Conservation (phyloP, 2,113 vertebrate species). For the Ondatra zibethicus region DNA sequence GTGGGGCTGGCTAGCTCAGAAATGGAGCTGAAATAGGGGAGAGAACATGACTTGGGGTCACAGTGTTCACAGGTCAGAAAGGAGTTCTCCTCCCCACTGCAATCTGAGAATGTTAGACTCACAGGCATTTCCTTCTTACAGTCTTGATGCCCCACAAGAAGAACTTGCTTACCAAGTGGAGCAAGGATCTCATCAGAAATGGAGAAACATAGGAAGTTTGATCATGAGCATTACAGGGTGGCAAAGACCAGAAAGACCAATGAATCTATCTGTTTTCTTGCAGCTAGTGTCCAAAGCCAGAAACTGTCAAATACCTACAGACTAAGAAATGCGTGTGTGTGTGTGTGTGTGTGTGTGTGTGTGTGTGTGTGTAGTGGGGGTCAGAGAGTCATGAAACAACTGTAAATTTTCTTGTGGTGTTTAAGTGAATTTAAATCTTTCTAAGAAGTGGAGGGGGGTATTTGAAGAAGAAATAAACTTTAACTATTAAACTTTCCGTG, state of each 20-base stretch:
- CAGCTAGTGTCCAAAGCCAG: background rate
- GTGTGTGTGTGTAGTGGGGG: background rate
- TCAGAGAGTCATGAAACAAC: background rate
- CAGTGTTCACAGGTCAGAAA: background rate
- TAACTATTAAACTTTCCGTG: slow-evolving; percentile 32
- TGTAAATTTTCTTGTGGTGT: background rate
- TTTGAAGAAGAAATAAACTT: background rate
- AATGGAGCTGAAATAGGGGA: background rate
- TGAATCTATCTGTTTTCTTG: background rate
- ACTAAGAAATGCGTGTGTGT: background rate
- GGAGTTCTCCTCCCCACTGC: too few relatives aligned
- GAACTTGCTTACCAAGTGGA: background rate
- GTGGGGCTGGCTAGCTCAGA: too few relatives aligned
- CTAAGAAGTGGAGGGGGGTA: background rate
- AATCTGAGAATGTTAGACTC: background rate
- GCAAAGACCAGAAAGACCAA: background rate
- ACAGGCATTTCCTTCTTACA: background rate
- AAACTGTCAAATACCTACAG: background rate
- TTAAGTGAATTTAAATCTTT: slow-evolving; percentile 49
- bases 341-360: background rate
- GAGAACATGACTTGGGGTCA: too few relatives aligned
- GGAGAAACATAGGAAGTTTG: background rate
- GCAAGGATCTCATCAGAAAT: background rate
- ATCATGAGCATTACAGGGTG: background rate
- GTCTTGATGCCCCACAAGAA: background rate